Conservation (phyloP, 2,113 vertebrate species). For the Equus quagga region DNA sequence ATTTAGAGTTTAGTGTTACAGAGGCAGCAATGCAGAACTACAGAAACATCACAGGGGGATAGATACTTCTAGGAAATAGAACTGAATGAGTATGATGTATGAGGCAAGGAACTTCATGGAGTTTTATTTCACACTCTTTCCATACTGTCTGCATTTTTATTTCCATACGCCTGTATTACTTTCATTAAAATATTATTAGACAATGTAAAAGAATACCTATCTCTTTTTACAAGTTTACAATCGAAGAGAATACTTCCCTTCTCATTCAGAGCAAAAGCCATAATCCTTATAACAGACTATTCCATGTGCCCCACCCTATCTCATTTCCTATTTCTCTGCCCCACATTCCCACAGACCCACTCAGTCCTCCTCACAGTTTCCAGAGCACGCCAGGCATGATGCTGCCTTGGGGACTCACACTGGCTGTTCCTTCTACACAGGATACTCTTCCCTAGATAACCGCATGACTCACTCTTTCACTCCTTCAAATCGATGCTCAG, state of each 20-base stretch:
- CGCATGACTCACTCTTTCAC: not conserved
- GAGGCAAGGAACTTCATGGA: not conserved
- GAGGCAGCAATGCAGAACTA: not conserved
- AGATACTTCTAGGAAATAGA: not conserved
- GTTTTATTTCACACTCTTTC: not conserved
- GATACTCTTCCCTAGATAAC: not conserved
- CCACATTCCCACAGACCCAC: not conserved
- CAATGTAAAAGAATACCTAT: not conserved
- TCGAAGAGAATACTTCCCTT: not conserved
- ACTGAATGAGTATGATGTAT: not conserved
- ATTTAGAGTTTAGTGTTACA: not conserved
- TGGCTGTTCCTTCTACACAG: not conserved
- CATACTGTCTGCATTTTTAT: not conserved
- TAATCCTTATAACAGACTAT: not conserved
- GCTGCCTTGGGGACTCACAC: not conserved
- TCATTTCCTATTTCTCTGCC: not conserved
- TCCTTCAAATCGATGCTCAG: not conserved
- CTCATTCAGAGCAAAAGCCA: slow-evolving; percentile 5
- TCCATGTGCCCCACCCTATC: not conserved
- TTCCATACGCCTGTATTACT: not conserved
- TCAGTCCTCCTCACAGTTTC: not conserved
- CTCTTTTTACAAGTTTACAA: slow-evolving; percentile 29
- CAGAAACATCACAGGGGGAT: not conserved
- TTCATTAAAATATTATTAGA: not conserved
- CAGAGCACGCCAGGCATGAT: not conserved